Base-by-base conservation (phyloP, 2,113 vertebrate genomes). In the Zosterops hypoxanthus region DNA sequence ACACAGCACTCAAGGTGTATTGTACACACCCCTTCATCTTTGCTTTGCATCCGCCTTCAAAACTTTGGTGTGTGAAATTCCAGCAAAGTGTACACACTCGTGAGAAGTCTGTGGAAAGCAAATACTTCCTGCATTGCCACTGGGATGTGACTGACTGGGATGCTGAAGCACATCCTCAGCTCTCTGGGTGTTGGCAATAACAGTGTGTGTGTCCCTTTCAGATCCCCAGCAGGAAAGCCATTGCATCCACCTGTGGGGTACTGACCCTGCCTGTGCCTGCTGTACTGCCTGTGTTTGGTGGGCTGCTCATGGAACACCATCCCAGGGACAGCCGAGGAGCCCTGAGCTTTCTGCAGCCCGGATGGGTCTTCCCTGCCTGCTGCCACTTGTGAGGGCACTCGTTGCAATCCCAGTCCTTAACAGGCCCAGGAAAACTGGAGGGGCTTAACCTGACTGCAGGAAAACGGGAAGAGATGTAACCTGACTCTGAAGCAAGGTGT, bases 151-250 rank as follows among this genome's bases (percentile, higher is more conserved):
- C 41, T 36, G 49, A 18, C 2, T 3, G 60, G 47, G 72, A 31
- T 49, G 56, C 61, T 88, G 64, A 6, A n/a, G 28, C 5, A 2
- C 0, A 3, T 12, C 66, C 57, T 46, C 55, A 65, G 52, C 55
- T 77, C 28, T 75, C 36, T 20, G 0, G 0, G 22, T 29, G 25
- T 2, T 41, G 55, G 50, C 47, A 93, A 66, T 92, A 82, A 89
- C 66, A n/a, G 8, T 14, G 9, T 95, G 92, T 95, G 59, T 69
- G 24, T 50, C 34, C 68, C 52, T 97, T 97, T 84, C 96, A 98
- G 98, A 34, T 75, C 83, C 69, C 57, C 71, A 28, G 47, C 64
- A 82, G 91, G 33, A 87, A 94, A 96, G 72, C 47, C 76, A 28
- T 1, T 23, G 26, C 60, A 56, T 0, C 0, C 12, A 2, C 6